Evolutionary conservation across 2,888 invertebrate genomes (phyloP).

Genomic region (Parasteatoda lunata): DNA sequence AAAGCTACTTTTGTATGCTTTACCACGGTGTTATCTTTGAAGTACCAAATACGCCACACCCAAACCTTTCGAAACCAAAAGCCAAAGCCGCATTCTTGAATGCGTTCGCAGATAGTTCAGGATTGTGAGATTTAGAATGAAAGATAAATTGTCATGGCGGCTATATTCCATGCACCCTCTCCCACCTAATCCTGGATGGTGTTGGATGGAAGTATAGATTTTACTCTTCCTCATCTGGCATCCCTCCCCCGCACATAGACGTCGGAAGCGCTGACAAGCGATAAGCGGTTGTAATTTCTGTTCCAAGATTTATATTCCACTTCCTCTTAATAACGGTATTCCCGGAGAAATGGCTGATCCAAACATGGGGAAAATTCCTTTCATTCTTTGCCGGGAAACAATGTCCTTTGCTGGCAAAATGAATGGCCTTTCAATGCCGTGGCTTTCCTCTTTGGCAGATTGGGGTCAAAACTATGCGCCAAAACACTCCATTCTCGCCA

Average conservation of each 20-base stretch:
- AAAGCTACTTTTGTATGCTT: no score
- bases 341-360: conserved; percentile 15
- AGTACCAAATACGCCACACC: no score
- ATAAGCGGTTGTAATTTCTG: conserved; percentile 62
- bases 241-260: background rate
- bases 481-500: no score
- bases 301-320: conserved; percentile 59
- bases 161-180: background rate
- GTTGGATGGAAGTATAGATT: conserved; percentile 17
- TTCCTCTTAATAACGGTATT: conserved; percentile 51
- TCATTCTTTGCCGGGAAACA: conserved; percentile 31
- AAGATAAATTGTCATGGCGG: conserved; percentile 36
- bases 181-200: background rate
- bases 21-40: no score
- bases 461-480: no score
- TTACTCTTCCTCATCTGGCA: conserved; percentile 1
- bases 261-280: conserved; percentile 50
- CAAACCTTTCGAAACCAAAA: no score
- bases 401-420: conserved; percentile 10
- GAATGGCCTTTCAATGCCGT: conserved; percentile 1
- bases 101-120: background rate
- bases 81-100: background rate
- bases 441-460: no score
- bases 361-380: conserved; percentile 24
- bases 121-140: background rate